Conservation (phyloP, 2,888 invertebrate genomes). For the Melanotus villosus region DNA sequence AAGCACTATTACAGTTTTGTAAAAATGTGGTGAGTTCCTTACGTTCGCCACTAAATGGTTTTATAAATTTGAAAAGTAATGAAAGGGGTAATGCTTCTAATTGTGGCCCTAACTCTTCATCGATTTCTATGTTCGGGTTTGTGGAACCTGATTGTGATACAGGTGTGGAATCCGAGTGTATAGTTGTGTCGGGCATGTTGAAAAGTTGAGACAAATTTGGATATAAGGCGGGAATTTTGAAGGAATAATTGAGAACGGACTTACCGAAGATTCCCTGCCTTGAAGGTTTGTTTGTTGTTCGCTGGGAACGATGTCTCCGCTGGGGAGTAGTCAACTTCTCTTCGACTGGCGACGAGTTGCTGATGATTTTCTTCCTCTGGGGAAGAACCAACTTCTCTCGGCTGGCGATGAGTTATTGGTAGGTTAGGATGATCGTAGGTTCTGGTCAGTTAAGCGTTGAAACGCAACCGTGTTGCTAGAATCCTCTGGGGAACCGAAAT, state of each 20-base stretch:
- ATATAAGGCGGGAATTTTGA: not conserved
- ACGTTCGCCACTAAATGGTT: constrained; percentile 1
- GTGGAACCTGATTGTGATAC: no score
- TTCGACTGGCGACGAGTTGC: no score
- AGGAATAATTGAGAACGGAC: not conserved
- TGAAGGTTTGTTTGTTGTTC: no score
- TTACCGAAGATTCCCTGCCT: not conserved
- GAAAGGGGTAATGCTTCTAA: not conserved
- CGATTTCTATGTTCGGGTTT: no score
- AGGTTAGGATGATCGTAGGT: not conserved
- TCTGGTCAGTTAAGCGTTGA: not conserved
- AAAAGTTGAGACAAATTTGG: not conserved
- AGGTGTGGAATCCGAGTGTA: no score
- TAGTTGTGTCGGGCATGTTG: no score
- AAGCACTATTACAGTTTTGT: not conserved
- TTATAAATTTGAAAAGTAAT: constrained; percentile 13
- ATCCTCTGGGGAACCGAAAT: not conserved
- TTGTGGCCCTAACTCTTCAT: no score
- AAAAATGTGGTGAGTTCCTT: not conserved
- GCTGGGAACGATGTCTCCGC: not conserved
- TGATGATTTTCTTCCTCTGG: not conserved
- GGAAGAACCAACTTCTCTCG: no score
- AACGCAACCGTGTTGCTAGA: not conserved
- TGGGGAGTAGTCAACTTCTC: not conserved
- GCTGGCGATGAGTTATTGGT: no score